phyloP scores from a whole-genome alignment of 2,113 vertebrate species.

The Rattus rattus region DNA sequence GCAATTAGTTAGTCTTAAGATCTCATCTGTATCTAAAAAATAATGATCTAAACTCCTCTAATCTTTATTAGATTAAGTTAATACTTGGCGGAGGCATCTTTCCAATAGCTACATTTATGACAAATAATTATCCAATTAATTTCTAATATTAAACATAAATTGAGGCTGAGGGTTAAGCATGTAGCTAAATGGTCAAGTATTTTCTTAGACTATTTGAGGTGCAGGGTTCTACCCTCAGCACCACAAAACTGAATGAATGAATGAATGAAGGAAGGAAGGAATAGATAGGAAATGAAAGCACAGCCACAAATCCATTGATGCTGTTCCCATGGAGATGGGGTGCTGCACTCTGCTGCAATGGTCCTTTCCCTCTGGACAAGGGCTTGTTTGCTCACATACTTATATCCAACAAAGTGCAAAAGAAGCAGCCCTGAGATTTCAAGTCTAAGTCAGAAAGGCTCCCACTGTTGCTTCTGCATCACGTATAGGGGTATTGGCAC shows the following conservation, averaged over 20 bases:
- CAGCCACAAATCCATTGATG: neutral
- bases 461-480: neutral
- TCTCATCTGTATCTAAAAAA: slow-evolving; percentile 2
- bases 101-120: neutral
- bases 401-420: neutral
- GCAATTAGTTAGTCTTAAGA: slow-evolving; percentile 26
- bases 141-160: slow-evolving; percentile 7
- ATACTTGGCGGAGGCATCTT: slow-evolving; percentile 22
- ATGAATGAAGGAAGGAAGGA: neutral
- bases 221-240: neutral
- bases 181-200: neutral
- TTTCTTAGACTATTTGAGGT: neutral
- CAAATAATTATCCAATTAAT: slow-evolving; percentile 2
- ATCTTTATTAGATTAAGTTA: neutral
- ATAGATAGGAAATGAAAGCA: neutral
- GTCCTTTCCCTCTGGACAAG: neutral
- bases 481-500: neutral
- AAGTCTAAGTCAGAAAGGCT: neutral
- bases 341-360: neutral
- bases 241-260: neutral
- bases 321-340: neutral
- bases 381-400: neutral
- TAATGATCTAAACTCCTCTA: slow-evolving; percentile 11
- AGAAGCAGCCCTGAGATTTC: neutral
- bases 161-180: neutral